Evolutionary conservation across 1,140 invertebrate species (phyloP).

Genomic region (Nixonia krombeini): DNA sequence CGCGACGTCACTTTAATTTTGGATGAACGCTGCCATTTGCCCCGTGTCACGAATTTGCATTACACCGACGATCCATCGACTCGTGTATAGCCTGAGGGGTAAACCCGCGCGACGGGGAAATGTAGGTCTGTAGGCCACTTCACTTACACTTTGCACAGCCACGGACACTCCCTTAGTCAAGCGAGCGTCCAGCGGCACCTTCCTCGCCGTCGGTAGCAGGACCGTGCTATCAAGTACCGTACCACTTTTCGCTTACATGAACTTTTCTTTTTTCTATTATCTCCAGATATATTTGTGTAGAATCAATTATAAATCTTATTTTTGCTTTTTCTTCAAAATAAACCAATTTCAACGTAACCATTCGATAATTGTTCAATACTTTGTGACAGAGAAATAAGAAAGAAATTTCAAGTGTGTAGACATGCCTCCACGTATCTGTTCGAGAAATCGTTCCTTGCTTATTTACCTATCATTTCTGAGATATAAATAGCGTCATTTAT

Average conservation of each 20-base stretch:
- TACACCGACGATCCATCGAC: conserved; percentile 24
- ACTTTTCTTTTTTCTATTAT: too few species aligned
- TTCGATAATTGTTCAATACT: not conserved
- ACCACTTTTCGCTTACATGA: too few species aligned
- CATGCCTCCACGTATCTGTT: not conserved
- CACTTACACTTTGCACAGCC: conserved; percentile 77
- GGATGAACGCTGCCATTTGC: conserved; percentile 3
- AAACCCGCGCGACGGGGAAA: conserved; percentile 75
- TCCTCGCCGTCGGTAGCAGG: too few species aligned
- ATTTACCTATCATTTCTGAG: too few species aligned
- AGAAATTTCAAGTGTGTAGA: not conserved
- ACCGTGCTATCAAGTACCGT: too few species aligned
- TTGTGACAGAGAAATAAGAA: not conserved
- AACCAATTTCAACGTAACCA: not conserved
- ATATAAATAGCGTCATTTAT: too few species aligned
- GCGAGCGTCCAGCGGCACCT: conserved; percentile 61
- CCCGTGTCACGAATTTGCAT: conserved; percentile 18
- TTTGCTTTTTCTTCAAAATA: too few species aligned
- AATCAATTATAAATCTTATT: too few species aligned
- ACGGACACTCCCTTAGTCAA: conserved; percentile 69
- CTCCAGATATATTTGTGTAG: too few species aligned
- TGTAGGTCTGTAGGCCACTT: conserved; percentile 81
- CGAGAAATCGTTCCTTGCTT: too few species aligned
- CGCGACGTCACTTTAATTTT: conserved; percentile 5
- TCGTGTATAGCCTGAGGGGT: conserved; percentile 53